Conservation (phyloP, 2,113 vertebrate genomes). For the Hydrolagus affinis region DNA sequence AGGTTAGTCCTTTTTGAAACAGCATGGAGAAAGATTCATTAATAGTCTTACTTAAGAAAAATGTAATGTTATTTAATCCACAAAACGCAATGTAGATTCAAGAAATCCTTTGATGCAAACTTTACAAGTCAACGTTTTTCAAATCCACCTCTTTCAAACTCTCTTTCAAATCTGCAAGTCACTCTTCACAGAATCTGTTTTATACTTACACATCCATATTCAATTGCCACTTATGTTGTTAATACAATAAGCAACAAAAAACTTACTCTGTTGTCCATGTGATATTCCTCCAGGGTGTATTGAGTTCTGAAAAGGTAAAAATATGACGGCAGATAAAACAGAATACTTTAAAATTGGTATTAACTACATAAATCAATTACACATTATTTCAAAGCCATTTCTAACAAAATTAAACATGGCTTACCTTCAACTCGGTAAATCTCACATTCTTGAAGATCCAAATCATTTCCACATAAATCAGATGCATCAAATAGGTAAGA, state of each 20-base stretch:
- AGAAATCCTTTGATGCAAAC: too few relatives aligned
- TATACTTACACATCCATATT: too few relatives aligned
- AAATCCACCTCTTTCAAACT: too few relatives aligned
- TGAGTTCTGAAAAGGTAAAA: not conserved
- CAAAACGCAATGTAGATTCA: too few relatives aligned
- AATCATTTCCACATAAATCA: not conserved
- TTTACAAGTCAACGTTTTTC: too few relatives aligned
- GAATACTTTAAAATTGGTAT: not conserved
- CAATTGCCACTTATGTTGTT: too few relatives aligned
- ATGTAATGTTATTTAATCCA: too few relatives aligned
- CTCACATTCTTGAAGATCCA: not conserved
- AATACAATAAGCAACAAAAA: too few relatives aligned
- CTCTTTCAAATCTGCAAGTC: too few relatives aligned
- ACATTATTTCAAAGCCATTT: not conserved
- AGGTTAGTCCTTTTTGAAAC: too few relatives aligned
- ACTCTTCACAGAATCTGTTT: too few relatives aligned
- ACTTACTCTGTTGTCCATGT: not conserved
- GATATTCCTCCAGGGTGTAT: not conserved
- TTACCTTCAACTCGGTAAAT: conserved; percentile 6
- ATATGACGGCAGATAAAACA: not conserved
- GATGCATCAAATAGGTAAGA: not conserved
- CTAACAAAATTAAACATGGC: not conserved
- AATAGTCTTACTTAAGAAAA: too few relatives aligned
- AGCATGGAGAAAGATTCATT: not conserved
- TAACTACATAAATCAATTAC: not conserved